Base-by-base conservation (phyloP, 1,140 invertebrate genomes). In the Telenomus remus region DNA sequence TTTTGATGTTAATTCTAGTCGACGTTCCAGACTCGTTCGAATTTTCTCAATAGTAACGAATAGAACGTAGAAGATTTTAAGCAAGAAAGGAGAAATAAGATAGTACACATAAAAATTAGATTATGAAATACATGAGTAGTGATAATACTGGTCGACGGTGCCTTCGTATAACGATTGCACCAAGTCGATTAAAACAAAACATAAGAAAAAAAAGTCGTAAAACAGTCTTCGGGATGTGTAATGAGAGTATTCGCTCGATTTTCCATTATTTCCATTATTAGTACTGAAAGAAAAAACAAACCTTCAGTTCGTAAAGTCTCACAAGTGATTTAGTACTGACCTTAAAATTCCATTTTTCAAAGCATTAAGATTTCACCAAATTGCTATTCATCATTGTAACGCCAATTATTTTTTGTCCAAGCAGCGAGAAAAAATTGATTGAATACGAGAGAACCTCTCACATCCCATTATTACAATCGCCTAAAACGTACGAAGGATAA, bases 91-190 rank as follows among this genome's bases (percentile, higher is more conserved):
- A 54, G 34, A 68, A 48, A 59, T 44, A 48, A 63, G 50, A 61
- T 3, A 57, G 42, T 56, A 64, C 49, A 69, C 16, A 53, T 65
- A 57, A 44, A 56, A 60, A 74, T 34, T 48, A 60, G 50, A 61
- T 10, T 71, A 69, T 68, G 61, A 77, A 63, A 79, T 63, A 68
- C 33, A 68, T 71, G 66, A 72, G 60, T 73, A 57, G 78, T 76
- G 78, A 82, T 88, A 88, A 88, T 88, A 88, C 86, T 88, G 86
- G 84, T 85, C 71, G 81, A 80, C 79, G 63, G 64, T 80, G 72
- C 56, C 71, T 70, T 71, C 69, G 48, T 56, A 42, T 51, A 6
- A 53, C 68, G 64, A 63, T 39, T 27, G 48, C 16, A 46, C 34
- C 15, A 53, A 61, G 75, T 75, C 79, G 77, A 72, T 70, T 49